Conservation (phyloP, 92 coral and sea anemone species). For the Siderastrea siderea region DNA sequence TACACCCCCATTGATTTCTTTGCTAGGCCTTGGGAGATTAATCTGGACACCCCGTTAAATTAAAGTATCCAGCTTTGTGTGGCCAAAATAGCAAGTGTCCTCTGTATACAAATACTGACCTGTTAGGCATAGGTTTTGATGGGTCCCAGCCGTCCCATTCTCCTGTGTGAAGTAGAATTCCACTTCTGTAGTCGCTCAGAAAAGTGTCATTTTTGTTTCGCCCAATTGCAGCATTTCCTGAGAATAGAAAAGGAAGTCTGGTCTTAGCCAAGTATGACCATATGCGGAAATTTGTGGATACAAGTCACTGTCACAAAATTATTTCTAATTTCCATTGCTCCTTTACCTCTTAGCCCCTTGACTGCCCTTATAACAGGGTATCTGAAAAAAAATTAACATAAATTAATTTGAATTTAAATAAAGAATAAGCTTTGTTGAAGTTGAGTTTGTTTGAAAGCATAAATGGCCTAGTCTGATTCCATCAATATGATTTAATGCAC, state of each 20-base stretch:
- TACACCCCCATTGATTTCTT: no score
- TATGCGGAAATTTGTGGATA: no score
- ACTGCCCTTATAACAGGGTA: slow-evolving; percentile 93
- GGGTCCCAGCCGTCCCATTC: slow-evolving; percentile 94
- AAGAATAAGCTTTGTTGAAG: no score
- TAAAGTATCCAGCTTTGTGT: neutral
- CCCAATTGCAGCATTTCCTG: slow-evolving; percentile 98
- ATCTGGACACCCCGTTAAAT: neutral
- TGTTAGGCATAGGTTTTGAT: slow-evolving; percentile 93
- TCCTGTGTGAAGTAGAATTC: slow-evolving; percentile 95
- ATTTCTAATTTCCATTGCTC: neutral
- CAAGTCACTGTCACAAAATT: neutral
- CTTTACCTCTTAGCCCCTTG: slow-evolving; percentile 87
- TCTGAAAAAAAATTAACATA: slow-evolving; percentile 37
- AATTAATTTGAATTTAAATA: neutral
- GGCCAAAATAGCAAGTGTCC: neutral
- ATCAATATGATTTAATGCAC: no score
- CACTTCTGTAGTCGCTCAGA: slow-evolving; percentile 86
- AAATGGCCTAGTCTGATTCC: no score
- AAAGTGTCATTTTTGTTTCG: slow-evolving; percentile 82
- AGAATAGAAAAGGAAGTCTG: no score
- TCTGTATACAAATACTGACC: slow-evolving; percentile 44
- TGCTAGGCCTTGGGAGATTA: no score
- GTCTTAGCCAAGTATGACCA: neutral
- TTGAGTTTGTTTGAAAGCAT: no score